Evolutionary conservation across 2,113 vertebrate genomes (phyloP), one percentile per base, ranked within the genome.

Genomic region (Psittacula cyanocephala): DNA sequence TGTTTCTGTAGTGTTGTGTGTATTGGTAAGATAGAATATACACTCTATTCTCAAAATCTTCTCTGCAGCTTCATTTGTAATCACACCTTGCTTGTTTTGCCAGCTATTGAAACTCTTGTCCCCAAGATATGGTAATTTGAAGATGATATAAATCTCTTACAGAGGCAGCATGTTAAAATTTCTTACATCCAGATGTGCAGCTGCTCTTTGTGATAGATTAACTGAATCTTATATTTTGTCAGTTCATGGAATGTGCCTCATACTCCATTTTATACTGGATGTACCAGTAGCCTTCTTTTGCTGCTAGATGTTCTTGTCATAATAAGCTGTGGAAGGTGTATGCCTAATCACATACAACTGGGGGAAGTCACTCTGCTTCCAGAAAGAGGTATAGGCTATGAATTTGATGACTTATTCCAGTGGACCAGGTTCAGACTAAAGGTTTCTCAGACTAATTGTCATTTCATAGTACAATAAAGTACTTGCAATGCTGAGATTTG

Each of bases 381-480:
- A 16, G 1, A 2, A 37, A 9, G 53, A 12, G 6, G 1, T 60
- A 7, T 37, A 70, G 33, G 11, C 33, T 55, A 0, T n/a, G 17
- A 64, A 13, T 82, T 79, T 43, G 2, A n/a, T 19, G 6, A 87
- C 17, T 70, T 47, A 17, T 62, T 75, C 65, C 29, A 60, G 22
- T 24, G 49, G 47, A 23, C 43, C 22, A 81, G 31, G 19, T 69
- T 31, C 25, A 52, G 44, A 29, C 10, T 39, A 4, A 8, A 31
- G 7, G 43, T 81, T 59, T 22, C 25, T 68, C 62, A 49, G 28
- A 24, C 6, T 37, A 46, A 11, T 47, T 27, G 9, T 70, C 60
- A 37, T 64, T 76, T 82, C 44, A 13, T 13, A 50, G 31, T 53
- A 22, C 25, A 25, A 0, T 20, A 19, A 74, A 43, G 7, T 70